A percentile compares a stretch with the other conserved stretches of the same genome.
phyloP scores from a whole-genome alignment of 2,888 invertebrate genomes.

The Phlogophora meticulosa region DNA sequence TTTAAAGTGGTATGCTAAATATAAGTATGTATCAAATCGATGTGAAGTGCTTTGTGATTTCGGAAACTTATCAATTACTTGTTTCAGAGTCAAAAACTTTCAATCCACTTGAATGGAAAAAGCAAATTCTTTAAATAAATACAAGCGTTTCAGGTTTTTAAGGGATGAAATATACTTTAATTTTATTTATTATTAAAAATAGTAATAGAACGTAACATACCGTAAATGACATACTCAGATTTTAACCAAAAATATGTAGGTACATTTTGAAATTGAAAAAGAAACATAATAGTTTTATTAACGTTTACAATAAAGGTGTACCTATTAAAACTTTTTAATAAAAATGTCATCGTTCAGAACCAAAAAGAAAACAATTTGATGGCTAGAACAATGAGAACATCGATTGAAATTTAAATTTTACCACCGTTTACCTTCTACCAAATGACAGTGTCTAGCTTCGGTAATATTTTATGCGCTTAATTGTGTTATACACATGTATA shows the following conservation, averaged over 20 bases:
- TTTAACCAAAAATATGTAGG: no score
- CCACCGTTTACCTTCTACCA: not conserved
- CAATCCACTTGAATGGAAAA: no score
- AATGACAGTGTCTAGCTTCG: constrained; percentile 32
- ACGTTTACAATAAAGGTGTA: no score
- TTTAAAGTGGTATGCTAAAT: no score
- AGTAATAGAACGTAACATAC: no score
- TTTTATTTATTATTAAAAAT: no score
- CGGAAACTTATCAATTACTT: not conserved
- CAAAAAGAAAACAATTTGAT: not conserved
- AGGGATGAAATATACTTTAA: no score
- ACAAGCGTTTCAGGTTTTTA: not conserved
- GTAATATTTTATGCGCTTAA: constrained; percentile 4
- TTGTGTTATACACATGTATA: no score
- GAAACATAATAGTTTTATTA: no score
- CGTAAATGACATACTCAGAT: no score
- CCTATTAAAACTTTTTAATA: not conserved
- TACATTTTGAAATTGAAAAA: no score
- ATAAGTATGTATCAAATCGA: not conserved
- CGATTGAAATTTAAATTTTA: not conserved
- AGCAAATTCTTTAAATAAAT: no score
- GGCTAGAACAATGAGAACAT: not conserved
- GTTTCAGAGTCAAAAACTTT: not conserved
- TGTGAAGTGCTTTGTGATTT: not conserved
- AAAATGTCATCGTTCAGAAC: not conserved